phyloP scores from a whole-genome alignment of 2,113 vertebrate genomes.

The Podiceps cristatus region DNA sequence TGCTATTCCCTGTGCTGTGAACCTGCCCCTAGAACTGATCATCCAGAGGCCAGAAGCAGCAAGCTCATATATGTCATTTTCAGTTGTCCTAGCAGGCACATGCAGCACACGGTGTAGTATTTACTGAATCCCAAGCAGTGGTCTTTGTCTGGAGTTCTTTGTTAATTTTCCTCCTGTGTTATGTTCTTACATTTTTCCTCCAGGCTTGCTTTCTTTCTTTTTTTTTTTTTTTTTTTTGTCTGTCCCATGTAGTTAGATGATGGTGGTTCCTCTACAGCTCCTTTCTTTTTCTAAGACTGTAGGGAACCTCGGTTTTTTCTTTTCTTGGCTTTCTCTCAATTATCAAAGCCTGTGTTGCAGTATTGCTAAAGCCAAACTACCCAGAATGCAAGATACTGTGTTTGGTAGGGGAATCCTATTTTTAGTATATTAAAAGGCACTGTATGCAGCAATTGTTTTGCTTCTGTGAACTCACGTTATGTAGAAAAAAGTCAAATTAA shows the following conservation, averaged over 20 bases:
- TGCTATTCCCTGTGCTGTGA: background rate
- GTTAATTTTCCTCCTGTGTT: background rate
- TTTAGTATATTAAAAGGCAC: background rate
- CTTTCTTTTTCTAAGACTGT: background rate
- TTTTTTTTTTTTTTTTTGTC: background rate
- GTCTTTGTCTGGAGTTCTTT: accelerated
- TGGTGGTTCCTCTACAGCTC: background rate
- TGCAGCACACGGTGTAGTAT: background rate
- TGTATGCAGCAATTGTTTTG: background rate
- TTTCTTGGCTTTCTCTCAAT: background rate
- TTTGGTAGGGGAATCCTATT: background rate
- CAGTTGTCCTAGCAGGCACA: background rate
- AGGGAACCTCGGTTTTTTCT: background rate
- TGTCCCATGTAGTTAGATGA: background rate
- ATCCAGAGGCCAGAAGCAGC: background rate
- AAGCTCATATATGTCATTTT: background rate
- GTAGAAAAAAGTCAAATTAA: background rate
- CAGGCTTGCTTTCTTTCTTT: background rate
- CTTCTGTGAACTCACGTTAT: background rate
- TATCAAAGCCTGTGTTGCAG: background rate
- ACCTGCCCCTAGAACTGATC: background rate
- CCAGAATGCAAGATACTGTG: background rate
- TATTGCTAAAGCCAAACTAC: background rate
- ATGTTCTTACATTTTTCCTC: background rate
- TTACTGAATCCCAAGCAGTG: background rate